Evolutionary conservation across 2,797 vertebrate species (phyloP).

Genomic region (Sebastes itinus): DNA sequence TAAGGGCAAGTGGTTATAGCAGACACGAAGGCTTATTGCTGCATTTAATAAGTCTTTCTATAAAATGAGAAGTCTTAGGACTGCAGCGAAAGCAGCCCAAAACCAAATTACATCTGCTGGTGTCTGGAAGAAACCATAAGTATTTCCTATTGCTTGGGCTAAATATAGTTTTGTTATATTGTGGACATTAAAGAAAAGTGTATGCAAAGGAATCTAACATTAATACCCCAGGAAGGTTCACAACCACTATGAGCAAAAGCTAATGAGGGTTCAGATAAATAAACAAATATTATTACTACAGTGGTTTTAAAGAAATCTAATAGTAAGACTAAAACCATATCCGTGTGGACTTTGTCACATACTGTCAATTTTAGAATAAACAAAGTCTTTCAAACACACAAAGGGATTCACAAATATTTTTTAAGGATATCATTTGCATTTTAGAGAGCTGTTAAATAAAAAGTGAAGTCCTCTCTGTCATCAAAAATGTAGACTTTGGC

Average conservation of each 20-base stretch:
- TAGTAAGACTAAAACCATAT: not conserved
- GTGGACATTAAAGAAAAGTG: not conserved
- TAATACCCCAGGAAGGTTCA: not conserved
- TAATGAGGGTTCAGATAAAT: not conserved
- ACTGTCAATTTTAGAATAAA: not conserved
- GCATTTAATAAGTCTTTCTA: not conserved
- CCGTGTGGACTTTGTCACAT: not conserved
- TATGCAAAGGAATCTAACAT: not conserved
- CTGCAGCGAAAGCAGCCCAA: not conserved
- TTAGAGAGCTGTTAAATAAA: not conserved
- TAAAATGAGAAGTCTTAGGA: conserved; percentile 8
- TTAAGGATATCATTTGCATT: not conserved
- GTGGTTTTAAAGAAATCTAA: not conserved
- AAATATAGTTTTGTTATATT: not conserved
- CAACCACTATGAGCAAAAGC: not conserved
- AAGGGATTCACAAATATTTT: not conserved
- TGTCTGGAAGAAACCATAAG: not conserved
- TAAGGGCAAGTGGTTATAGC: not conserved
- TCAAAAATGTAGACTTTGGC: no score
- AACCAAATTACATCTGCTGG: not conserved
- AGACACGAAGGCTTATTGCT: not conserved
- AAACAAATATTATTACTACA: not conserved
- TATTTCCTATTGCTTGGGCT: not conserved
- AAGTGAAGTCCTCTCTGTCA: no score
- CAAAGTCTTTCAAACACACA: no score